Evolutionary conservation across 2,888 invertebrate species (phyloP), one percentile per base, ranked within the genome.

Genomic region (Microctonus hyperodae): DNA sequence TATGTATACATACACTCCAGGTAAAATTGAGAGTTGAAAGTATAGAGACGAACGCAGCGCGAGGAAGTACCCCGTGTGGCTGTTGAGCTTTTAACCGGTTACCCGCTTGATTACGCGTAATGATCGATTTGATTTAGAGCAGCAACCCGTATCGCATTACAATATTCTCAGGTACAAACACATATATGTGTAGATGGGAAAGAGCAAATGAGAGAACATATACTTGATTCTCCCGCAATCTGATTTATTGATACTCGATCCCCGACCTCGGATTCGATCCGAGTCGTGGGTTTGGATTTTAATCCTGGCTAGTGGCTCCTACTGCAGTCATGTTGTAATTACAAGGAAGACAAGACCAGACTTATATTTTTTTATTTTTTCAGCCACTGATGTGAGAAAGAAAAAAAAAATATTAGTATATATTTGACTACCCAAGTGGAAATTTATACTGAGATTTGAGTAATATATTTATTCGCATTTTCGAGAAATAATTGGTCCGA

Each of bases 41-140:
- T n/a, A 64, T 67, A 71, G 67, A 68, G 62, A 69, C 64, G 64
- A 61, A 37, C 48, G 62, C 56, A 48, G 48, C 64, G 51, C 66
- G 28, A 72, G 70, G 69, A 72, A 71, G 71, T 65, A 68, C 61
- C 68, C 63, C 57, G 69, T 64, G 64, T 68, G 20, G 53, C n/a
- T 58, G 31, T 37, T 35, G 60, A 50, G 40, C 64, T 55, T 74
- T 73, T 71, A 75, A 74, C 77, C 76, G 77, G 76, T 80, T 79
- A 77, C 74, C 74, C 79, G 78, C 78, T 79, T 79, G 79, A 81
- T 83, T 82, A 81, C 75, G 75, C 75, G 78, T 80, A 80, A 83
- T 83, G 78, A 80, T 81, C 79, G 78, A 81, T 78, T 77, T 78
- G 79, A 81, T 79, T 81, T 77, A 76, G 69, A 74, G 69, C 74